Base-by-base conservation (phyloP, 2,888 invertebrate species). In the Ichneumon xanthorius region DNA sequence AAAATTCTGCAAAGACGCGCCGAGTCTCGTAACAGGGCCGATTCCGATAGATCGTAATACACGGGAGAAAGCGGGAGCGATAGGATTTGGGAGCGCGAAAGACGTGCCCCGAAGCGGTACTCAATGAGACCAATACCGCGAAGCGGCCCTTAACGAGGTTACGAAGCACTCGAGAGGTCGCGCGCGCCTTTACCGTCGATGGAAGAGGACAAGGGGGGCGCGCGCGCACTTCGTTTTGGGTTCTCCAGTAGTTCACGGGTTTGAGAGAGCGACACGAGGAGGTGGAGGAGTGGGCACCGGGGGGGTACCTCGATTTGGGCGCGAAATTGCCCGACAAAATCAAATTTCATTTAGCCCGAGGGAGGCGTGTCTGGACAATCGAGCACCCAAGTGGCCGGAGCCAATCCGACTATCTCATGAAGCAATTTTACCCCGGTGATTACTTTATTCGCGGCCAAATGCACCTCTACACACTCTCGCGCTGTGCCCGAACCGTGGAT, bases 291-390 rank as follows among this genome's bases (percentile, higher is more conserved):
- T 65, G 81, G 77, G 80, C 68, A 86, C 9, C 9, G 87, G 87
- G 89, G 90, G 88, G 89, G 90, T 65, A 76, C 76, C 82, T 92
- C 91, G 93, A 93, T 93, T 93, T 92, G 89, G 92, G 92, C 92
- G 92, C 92, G 92, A 93, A 93, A 94, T 93, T 93, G 93, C 92
- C 92, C 92, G 93, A 92, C 92, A 93, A 93, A 94, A 94, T 93
- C 92, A 93, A 94, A 94, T 94, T 93, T 92, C 93, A 93, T 93
- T 93, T 92, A 85, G 92, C 93, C 92, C 67, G 78, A 82, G 88
- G 91, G 90, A 90, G 93, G 93, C 93, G 94, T 93, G 93, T 93
- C 93, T 93, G 93, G 93, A 93, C 92, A 93, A 93, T 93, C 93
- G 93, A 91, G 93, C 91, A 92, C 80, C 91, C 93, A 93, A 93